Base-by-base conservation (phyloP, 2,888 invertebrate genomes). In the Lasioglossum leucozonium region DNA sequence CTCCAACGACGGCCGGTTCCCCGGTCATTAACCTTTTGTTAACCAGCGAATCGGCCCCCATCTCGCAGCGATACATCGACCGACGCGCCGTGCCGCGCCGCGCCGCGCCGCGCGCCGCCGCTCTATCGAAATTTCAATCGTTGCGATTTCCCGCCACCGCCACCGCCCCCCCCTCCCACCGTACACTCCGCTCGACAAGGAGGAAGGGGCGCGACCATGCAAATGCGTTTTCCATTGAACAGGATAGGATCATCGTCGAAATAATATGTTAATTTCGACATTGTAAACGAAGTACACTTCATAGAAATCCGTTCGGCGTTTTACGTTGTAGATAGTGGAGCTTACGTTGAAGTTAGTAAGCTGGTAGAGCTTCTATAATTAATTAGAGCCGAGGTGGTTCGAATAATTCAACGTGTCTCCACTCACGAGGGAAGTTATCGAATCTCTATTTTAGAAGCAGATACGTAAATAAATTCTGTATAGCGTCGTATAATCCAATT, bases 21-120 rank as follows among this genome's bases (percentile, higher is more conserved):
- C 77, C 79, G 87, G 89, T 87, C 89, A 82, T 87, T 86, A 82
- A 89, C 85, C 89, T 86, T 81, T 82, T 85, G 81, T 82, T 77
- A 83, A 87, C 73, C 76, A 55, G 77, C 58, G 77, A 84, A 84
- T 69, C 67, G 77, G 74, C 44, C 69, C 37, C 51, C 75, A 67
- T 67, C 37, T 2, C 16, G 72, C 26, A 30, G 71, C 55, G 67
- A 71, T 26, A n/a, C 69, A 67, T 58, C 65, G 26, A 79, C 42
- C 18, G 55, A 11, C 40, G 16, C 51, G 69, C 42, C 34, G 40
- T 55, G 30, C 44, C 42, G 71, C 47, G 37, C 2, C 16, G 75
- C 55, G n/a, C n/a, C n/a, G n/a, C 67, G 2, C 26, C 51, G 30
- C 26, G n/a, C 47, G 67, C 44, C 37, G 51, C 8, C 8, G 51